Base-by-base conservation (phyloP, 2,888 invertebrate species). In the Carabus problematicus region DNA sequence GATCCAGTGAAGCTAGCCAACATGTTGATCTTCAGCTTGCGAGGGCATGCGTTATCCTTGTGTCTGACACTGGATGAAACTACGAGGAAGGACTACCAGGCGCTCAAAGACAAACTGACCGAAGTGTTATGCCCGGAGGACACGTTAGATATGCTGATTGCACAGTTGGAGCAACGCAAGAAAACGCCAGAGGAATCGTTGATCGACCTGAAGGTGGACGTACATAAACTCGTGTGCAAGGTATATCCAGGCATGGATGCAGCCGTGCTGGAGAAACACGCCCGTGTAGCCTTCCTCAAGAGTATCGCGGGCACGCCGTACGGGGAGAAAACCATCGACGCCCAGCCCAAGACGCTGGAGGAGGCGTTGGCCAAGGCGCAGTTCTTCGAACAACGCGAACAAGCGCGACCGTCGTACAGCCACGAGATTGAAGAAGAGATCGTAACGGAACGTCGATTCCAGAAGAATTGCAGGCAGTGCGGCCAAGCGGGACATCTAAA, bases 221-320 rank as follows among this genome's bases (percentile, higher is more conserved):
- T 67, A 6, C 59, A 67, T 43, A 67, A 67, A 42, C 19, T 67
- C 18, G 59, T 67, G 8, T 59, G 60, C n/a, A 67, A 67, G 29
- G 60, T 67, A 8, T 67, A 67, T 54, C 67, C 67, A 8, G 67
- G 67, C 19, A 67, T 67, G 67, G 67, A 67, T n/a, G 67, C 60
- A 8, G 40, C 60, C 3, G 12, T 59, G n/a, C 54, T 67, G 60
- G 67, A 67, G 19, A 67, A 59, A 29, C 67, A 67, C 43, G 67
- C 67, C 3, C 49, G 67, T 12, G 60, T 67, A 29, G 67, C 67
- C 6, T 67, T 67, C 42, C 16, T 67, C 16, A 67, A 67, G 29
- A 67, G 67, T 52, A 67, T 67, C 54, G 18, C 60, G 43, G 67
- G 67, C 9, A 60, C 67, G 41, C 42, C 67, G 42, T 67, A 67